These are phyloP conservation scores for Volucella bombylans DNA, from an alignment of 2,888 invertebrate genomes.

Conservation along the genomic window DNA sequence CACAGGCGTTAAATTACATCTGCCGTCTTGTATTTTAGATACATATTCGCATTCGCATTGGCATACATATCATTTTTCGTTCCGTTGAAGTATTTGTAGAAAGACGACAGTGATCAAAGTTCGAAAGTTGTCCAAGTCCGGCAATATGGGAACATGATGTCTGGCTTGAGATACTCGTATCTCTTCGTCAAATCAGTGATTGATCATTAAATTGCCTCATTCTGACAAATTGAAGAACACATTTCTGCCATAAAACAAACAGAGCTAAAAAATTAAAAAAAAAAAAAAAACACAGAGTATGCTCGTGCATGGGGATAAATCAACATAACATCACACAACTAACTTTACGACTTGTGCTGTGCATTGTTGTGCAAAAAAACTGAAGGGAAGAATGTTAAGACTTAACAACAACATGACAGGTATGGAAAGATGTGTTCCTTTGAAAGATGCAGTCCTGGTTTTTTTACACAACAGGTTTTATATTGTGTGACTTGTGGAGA, in stretches of 20 bases:
- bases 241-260: constrained; percentile 66
- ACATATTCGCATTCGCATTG: no score
- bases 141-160: constrained; percentile 53
- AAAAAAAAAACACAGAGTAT: no score
- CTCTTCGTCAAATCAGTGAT: constrained; percentile 70
- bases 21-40: constrained; percentile 15
- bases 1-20: constrained; percentile 15
- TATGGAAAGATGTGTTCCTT: constrained; percentile 40
- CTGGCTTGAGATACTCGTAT: constrained; percentile 44
- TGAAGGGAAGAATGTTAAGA: constrained; percentile 52
- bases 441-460: constrained; percentile 38
- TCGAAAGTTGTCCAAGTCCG: constrained; percentile 46
- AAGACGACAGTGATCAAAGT: constrained; percentile 5
- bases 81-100: constrained; percentile 1
- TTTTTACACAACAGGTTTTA: constrained; percentile 53
- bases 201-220: constrained; percentile 73
- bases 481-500: constrained; percentile 16
- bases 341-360: constrained; percentile 41
- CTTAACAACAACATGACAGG: constrained; percentile 66
- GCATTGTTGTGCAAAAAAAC: constrained; percentile 47
- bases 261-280: constrained; percentile 30
- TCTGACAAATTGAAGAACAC: constrained; percentile 73
- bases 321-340: constrained; percentile 54
- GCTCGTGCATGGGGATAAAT: constrained; percentile 42
- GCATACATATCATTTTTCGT: not conserved